A percentile compares a stretch with the other conserved stretches of the same genome.
Evolutionary conservation across 1,140 invertebrate genomes (phyloP).

Genomic region (Drosophila dunni): DNA sequence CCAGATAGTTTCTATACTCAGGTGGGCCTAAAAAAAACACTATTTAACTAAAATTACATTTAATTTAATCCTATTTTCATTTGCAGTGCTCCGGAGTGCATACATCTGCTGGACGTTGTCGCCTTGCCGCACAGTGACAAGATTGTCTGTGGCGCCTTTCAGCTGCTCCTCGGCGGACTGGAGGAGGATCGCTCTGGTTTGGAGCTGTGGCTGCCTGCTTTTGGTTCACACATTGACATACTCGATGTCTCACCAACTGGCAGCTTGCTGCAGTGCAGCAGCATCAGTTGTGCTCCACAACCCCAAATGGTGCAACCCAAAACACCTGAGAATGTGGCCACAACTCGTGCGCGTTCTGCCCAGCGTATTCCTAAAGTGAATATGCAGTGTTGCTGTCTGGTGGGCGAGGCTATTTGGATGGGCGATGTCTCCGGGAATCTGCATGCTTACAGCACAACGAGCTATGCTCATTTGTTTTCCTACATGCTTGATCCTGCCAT

Average conservation of each 20-base stretch:
- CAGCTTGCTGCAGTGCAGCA: constrained; percentile 68
- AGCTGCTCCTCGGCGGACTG: constrained; percentile 29
- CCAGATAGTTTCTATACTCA: constrained; percentile 95
- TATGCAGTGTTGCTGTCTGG: constrained; percentile 86
- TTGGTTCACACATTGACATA: constrained; percentile 89
- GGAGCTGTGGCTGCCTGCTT: constrained; percentile 90
- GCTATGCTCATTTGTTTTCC: constrained; percentile 86
- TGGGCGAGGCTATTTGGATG: constrained; percentile 91
- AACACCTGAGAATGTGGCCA: constrained; percentile 57
- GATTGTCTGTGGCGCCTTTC: constrained; percentile 85
- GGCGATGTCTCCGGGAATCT: constrained; percentile 93
- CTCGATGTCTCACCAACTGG: constrained; percentile 87
- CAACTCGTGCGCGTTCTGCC: constrained; percentile 58
- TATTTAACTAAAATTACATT: background rate
- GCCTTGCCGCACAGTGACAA: constrained; percentile 87
- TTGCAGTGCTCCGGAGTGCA: constrained; percentile 94
- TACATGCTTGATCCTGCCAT: constrained; percentile 86
- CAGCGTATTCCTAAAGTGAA: constrained; percentile 71
- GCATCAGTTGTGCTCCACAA: constrained; percentile 69
- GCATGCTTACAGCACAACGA: constrained; percentile 89
- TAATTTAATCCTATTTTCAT: background rate
- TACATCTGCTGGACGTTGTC: constrained; percentile 93
- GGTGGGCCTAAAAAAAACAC: background rate
- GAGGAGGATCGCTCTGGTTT: constrained; percentile 83
- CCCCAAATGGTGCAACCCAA: constrained; percentile 59